Evolutionary conservation across 2,113 vertebrate genomes (phyloP).

Genomic region (Bothrops jararaca): DNA sequence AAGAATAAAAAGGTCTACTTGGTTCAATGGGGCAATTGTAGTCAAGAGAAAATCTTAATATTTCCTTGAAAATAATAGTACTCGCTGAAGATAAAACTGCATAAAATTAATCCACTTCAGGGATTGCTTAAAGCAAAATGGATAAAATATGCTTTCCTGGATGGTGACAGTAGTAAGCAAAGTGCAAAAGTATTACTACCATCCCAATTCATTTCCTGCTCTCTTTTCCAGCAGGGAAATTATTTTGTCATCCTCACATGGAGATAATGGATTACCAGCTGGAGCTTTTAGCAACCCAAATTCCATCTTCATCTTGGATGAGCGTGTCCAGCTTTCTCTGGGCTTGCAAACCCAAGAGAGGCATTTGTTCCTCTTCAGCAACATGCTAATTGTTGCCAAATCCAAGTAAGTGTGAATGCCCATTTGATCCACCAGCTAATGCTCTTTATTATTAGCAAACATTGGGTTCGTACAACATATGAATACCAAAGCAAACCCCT

Average conservation of each 20-base stretch:
- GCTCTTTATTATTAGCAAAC: neutral
- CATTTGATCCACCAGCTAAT: neutral
- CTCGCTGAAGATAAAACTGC: neutral
- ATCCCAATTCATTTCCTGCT: slow-evolving; percentile 14
- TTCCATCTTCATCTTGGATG: slow-evolving; percentile 71
- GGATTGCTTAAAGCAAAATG: neutral
- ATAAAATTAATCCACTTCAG: neutral
- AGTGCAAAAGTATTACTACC: neutral
- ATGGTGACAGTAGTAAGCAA: fast-evolving
- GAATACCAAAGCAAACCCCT: neutral
- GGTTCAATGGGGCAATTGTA: neutral
- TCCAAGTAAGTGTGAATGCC: slow-evolving; percentile 68
- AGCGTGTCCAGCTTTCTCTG: slow-evolving; percentile 67
- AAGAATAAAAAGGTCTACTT: neutral
- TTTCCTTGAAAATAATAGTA: neutral
- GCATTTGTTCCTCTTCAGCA: slow-evolving; percentile 73
- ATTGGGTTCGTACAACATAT: neutral
- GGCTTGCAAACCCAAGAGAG: slow-evolving; percentile 75
- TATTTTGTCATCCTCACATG: slow-evolving; percentile 38
- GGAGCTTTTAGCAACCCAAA: slow-evolving; percentile 63
- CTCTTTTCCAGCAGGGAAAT: slow-evolving; percentile 49
- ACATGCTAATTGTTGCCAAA: slow-evolving; percentile 74
- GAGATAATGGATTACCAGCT: slow-evolving; percentile 59
- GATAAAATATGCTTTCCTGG: neutral
- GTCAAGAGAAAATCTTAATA: neutral